phyloP scores from a whole-genome alignment of 2,888 invertebrate genomes.

The Xanthia icteritia region DNA sequence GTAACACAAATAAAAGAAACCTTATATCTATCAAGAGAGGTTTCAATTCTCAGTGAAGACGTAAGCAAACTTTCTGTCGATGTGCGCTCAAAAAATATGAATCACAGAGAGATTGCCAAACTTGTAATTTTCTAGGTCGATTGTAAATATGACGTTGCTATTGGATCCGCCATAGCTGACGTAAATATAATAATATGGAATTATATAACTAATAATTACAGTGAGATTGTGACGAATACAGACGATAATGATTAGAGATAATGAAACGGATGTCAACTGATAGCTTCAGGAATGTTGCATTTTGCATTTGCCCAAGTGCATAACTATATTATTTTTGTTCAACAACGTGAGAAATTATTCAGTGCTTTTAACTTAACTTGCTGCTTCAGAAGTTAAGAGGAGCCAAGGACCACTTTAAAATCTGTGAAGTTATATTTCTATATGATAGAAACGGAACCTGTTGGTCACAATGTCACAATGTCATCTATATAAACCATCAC shows the following conservation, averaged over 20 bases:
- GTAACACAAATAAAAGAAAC: constrained; percentile 51
- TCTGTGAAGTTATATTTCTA: too few species aligned
- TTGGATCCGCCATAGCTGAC: constrained; percentile 61
- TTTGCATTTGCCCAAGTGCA: constrained; percentile 20
- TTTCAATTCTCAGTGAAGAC: neutral
- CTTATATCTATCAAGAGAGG: constrained; percentile 24
- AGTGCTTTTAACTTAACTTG: neutral
- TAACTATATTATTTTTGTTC: neutral
- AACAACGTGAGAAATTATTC: constrained; percentile 5
- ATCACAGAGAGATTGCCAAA: constrained; percentile 73
- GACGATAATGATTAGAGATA: constrained; percentile 29
- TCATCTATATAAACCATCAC: neutral
- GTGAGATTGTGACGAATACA: constrained; percentile 17
- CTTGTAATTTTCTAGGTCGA: constrained; percentile 77
- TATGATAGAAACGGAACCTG: neutral
- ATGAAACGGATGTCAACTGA: constrained; percentile 45
- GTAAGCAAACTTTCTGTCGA: constrained; percentile 40
- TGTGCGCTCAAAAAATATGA: constrained; percentile 65
- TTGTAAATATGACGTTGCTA: constrained; percentile 63
- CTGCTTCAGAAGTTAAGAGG: neutral
- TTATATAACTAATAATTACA: constrained; percentile 42
- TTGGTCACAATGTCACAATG: neutral
- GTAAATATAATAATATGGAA: constrained; percentile 26
- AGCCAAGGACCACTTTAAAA: neutral
- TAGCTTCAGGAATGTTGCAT: constrained; percentile 24